Evolutionary conservation across 1,140 invertebrate species (phyloP), one percentile per base, ranked within the genome.

Genomic region (Mactra quadrangularis): DNA sequence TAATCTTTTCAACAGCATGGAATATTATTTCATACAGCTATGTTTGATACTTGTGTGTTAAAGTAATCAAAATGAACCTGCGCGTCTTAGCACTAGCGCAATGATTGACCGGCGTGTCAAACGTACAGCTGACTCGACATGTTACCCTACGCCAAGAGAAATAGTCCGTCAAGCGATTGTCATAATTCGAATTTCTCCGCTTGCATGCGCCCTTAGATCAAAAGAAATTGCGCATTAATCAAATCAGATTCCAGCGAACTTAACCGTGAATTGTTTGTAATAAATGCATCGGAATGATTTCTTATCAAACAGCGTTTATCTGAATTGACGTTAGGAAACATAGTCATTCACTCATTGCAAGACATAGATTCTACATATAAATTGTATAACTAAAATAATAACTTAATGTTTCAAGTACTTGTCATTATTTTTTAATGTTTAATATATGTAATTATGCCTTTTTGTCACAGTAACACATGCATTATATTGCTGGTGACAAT

Each of bases 11-110:
- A 57, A 47, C 38, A 66, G 66, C 52, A 29, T 59, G 66, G 53
- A 81, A 81, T 70, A 81, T 81, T 81, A 81, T 81, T 81, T 71
- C 77, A 81, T 81, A 70, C 66, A 60, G 27, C 70, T 59, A 64
- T 50, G 47, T 47, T 55, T 60, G 62, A 75, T 75, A 75, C 72
- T 33, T 45, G 66, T 71, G 53, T 81, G 77, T 59, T 81, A 81
- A 81, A 81, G 66, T 35, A 71, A 81, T 81, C 77, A 81, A 19
- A 35, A 45, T 55, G 77, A 81, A 81, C 77, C 77, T 81, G 77
- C 47, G 57, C 55, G 77, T 71, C 75, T 66, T 71, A n/a, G 31
- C 25, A 75, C 33, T 62, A 41, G 77, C 77, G 77, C 62, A 78
- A 35, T 81, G 77, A 81, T 81, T 70, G 77, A 81, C 77, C 64